Conservation (phyloP, 2,797 vertebrate genomes). For the Pagetopsis macropterus region DNA sequence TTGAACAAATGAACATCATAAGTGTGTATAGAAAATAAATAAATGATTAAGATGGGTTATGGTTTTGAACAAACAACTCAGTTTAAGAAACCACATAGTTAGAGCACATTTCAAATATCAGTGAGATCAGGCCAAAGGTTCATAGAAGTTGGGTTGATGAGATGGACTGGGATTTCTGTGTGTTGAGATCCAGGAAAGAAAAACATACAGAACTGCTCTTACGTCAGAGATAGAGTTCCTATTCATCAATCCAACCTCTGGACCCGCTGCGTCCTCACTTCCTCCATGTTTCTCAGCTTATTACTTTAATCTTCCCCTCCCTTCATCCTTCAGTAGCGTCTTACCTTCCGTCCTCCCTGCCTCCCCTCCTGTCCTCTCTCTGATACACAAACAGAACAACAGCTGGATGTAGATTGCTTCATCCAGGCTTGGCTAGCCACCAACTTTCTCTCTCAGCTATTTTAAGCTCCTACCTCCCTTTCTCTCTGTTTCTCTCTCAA, state of each 20-base stretch:
- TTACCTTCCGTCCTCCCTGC: constrained; percentile 27
- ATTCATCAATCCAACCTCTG: constrained; percentile 10
- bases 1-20: too few species aligned
- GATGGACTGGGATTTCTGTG: background rate
- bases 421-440: constrained; percentile 72
- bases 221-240: background rate
- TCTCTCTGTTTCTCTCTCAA: constrained; percentile 60
- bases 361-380: constrained; percentile 46
- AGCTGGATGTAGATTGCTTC: constrained; percentile 73
- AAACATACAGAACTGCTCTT: background rate
- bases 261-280: constrained; percentile 1
- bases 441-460: constrained; percentile 69
- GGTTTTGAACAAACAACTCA: background rate
- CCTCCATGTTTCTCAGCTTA: constrained; percentile 7
- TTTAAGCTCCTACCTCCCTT: constrained; percentile 65
- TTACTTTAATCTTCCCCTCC: constrained; percentile 19
- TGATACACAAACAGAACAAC: constrained; percentile 68
- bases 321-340: constrained; percentile 26
- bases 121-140: background rate
- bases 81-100: background rate
- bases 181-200: background rate
- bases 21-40: background rate
- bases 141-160: background rate
- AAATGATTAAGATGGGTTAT: background rate
- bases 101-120: background rate